These are phyloP conservation scores for Antedon bifida DNA, from an alignment of 35 echinoderm and acorn worm genomes.

Conservation along the genomic window DNA sequence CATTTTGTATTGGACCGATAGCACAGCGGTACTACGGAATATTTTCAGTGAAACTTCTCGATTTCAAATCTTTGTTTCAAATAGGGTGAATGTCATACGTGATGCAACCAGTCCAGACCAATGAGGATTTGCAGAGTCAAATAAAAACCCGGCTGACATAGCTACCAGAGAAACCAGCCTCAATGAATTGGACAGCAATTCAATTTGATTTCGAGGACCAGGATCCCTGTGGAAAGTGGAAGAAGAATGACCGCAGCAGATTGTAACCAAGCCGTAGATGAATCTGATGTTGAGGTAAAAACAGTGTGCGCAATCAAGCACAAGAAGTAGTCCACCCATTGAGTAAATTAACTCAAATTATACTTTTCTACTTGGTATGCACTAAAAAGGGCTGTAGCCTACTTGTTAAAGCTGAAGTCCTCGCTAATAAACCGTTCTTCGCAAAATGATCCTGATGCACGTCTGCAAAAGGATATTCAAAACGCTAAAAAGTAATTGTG, in stretches of 20 bases:
- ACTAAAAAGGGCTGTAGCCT: no score
- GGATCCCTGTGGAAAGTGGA: not conserved
- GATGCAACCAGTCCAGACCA: conserved; percentile 19
- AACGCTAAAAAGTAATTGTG: no score
- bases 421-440: no score
- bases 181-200: not conserved
- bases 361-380: no score
- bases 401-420: no score
- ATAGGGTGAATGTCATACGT: conserved; percentile 29
- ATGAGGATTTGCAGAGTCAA: conserved; percentile 36
- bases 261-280: not conserved
- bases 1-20: conserved; percentile 20
- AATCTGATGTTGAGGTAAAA: not conserved
- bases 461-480: no score
- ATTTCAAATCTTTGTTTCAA: conserved; percentile 24
- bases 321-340: no score
- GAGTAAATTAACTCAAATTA: no score
- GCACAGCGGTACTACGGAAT: no score
- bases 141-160: conserved; percentile 37
- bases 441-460: no score
- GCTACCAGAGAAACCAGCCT: conserved; percentile 35
- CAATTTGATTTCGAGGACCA: not conserved
- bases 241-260: not conserved
- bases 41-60: conserved; percentile 16
- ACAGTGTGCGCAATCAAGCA: not conserved